These are phyloP conservation scores for Zele albiditarsus DNA, from an alignment of 2,888 invertebrate genomes.

Conservation along the genomic window DNA sequence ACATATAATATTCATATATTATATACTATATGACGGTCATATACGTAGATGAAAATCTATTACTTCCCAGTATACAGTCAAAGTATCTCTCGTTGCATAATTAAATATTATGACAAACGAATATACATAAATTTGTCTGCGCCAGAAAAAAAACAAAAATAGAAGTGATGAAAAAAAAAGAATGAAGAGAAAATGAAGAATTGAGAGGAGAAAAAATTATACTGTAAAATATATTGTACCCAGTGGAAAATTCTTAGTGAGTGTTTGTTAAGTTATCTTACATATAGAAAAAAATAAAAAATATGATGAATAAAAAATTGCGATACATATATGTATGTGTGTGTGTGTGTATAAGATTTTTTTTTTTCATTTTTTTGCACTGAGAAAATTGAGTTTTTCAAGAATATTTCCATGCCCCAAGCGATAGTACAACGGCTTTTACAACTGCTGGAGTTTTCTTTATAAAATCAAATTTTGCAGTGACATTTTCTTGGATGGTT, in stretches of 20 bases:
- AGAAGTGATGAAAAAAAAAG: not conserved
- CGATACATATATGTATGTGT: not conserved
- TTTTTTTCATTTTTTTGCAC: not conserved
- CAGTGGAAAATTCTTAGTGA: not conserved
- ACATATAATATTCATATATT: too few relatives aligned
- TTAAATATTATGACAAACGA: not conserved
- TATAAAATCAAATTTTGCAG: slow-evolving; percentile 3
- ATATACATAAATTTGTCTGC: not conserved
- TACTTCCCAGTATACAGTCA: not conserved
- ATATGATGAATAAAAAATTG: not conserved
- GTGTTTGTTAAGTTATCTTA: not conserved
- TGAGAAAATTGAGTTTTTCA: slow-evolving; percentile 10
- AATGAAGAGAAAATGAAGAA: not conserved
- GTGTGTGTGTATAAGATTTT: not conserved
- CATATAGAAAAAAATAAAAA: too few relatives aligned
- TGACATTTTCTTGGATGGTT: not conserved
- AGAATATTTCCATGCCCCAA: slow-evolving; percentile 12
- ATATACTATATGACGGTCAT: not conserved
- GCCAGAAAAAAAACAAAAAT: not conserved
- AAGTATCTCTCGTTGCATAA: not conserved
- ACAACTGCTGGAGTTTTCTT: slow-evolving; percentile 12
- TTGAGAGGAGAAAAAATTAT: not conserved
- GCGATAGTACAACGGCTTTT: not conserved
- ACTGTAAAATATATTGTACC: not conserved
- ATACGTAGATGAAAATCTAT: not conserved